These are phyloP conservation scores for Cheilosia variabilis DNA, from an alignment of 2,888 invertebrate species.

Conservation along the genomic window DNA sequence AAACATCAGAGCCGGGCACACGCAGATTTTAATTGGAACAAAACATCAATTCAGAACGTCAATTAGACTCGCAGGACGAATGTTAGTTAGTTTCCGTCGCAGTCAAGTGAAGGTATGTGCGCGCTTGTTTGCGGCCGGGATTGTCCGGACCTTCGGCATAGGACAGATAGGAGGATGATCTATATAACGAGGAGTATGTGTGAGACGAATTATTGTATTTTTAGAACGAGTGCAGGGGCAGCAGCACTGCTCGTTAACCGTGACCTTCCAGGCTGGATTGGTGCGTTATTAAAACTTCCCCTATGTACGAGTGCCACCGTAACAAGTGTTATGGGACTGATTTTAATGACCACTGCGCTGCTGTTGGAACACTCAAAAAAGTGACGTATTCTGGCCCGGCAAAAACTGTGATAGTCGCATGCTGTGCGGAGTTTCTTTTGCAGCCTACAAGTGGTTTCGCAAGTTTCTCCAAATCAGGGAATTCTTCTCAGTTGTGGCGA, in stretches of 20 bases:
- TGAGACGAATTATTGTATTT: conserved; percentile 39
- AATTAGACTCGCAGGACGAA: conserved; percentile 75
- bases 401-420: background rate
- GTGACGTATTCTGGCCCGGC: conserved; percentile 22
- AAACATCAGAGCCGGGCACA: conserved; percentile 63
- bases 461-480: background rate
- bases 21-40: conserved; percentile 76
- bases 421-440: background rate
- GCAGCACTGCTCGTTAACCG: conserved; percentile 50
- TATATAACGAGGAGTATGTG: background rate
- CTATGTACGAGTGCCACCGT: conserved; percentile 9
- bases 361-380: conserved; percentile 29
- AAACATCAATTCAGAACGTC: conserved; percentile 73
- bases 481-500: too few species aligned
- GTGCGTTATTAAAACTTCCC: conserved; percentile 45
- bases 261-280: conserved; percentile 45
- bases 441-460: conserved; percentile 10
- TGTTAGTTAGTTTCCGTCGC: conserved; percentile 54
- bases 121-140: conserved; percentile 23
- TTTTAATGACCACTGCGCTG: conserved; percentile 64
- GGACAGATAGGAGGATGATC: background rate
- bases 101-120: background rate
- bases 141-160: background rate
- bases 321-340: conserved; percentile 67
- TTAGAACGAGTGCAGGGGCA: conserved; percentile 24